Percentiles rank a stretch among this genome's conserved stretches.
phyloP scores from a whole-genome alignment of 2,888 invertebrate genomes.

The Merodon equestris region DNA sequence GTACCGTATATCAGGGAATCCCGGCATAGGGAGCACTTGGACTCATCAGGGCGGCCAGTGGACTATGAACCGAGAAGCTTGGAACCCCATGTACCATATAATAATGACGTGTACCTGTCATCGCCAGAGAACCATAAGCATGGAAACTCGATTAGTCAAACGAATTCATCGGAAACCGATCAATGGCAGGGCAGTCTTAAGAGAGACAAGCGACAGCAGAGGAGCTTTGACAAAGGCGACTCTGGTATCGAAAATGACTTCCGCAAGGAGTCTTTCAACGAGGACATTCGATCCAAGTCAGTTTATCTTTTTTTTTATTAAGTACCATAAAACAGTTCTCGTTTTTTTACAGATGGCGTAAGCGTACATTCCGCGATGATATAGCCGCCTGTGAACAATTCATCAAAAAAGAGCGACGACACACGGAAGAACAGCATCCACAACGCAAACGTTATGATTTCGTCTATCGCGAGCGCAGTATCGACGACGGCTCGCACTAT shows the following conservation, averaged over 20 bases:
- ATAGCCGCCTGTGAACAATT: conserved; percentile 85
- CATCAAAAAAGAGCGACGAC: conserved; percentile 86
- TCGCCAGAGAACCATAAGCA: conserved; percentile 82
- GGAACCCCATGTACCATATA: conserved; percentile 81
- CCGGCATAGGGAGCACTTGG: conserved; percentile 78
- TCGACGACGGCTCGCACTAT: conserved; percentile 84
- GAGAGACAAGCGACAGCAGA: conserved; percentile 79
- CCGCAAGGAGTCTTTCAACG: conserved; percentile 84
- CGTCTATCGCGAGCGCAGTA: conserved; percentile 81
- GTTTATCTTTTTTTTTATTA: conserved; percentile 36
- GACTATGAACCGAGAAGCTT: conserved; percentile 83
- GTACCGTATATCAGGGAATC: conserved; percentile 78
- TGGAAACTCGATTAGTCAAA: conserved; percentile 64
- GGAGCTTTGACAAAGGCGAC: conserved; percentile 82
- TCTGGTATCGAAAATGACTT: conserved; percentile 91
- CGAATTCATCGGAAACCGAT: conserved; percentile 76
- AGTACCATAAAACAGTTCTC: neutral
- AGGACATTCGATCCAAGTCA: conserved; percentile 79
- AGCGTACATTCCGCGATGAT: conserved; percentile 82
- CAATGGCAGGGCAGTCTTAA: conserved; percentile 82
- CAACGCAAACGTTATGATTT: conserved; percentile 80
- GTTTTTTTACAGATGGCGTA: conserved; percentile 76
- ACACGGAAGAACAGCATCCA: conserved; percentile 82
- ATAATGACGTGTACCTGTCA: conserved; percentile 80
- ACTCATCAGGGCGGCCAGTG: conserved; percentile 68